Evolutionary conservation across 2,113 vertebrate species (phyloP).

Genomic region (Callospermophilus lateralis): DNA sequence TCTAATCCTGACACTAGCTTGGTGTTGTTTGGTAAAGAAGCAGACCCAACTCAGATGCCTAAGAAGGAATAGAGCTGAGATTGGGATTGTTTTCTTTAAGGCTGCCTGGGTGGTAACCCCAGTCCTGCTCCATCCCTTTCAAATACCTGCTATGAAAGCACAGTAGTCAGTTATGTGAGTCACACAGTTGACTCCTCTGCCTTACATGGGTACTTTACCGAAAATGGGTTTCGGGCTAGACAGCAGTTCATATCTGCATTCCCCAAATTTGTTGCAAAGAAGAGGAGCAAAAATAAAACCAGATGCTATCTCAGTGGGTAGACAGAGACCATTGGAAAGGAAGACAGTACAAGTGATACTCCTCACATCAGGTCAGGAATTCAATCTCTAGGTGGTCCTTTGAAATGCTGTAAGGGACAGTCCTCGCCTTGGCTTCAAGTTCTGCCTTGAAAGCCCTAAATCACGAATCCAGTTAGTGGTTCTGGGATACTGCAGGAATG

Average conservation of each 20-base stretch:
- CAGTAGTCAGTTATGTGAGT: neutral
- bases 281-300: neutral
- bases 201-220: neutral
- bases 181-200: neutral
- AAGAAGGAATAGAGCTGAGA: neutral
- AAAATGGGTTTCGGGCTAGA: neutral
- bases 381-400: neutral
- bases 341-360: neutral
- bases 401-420: neutral
- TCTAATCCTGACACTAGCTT: neutral
- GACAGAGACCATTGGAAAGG: neutral
- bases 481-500: neutral
- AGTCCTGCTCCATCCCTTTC: neutral
- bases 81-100: neutral
- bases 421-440: neutral
- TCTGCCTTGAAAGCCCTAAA: neutral
- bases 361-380: neutral
- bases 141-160: neutral
- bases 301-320: neutral
- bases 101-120: neutral
- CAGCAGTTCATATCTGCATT: neutral
- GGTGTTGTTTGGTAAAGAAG: neutral
- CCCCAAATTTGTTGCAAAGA: neutral
- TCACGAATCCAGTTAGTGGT: neutral
- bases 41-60: neutral